Conservation (phyloP, 1,140 invertebrate genomes). For the Stegodyphus mimosarum region DNA sequence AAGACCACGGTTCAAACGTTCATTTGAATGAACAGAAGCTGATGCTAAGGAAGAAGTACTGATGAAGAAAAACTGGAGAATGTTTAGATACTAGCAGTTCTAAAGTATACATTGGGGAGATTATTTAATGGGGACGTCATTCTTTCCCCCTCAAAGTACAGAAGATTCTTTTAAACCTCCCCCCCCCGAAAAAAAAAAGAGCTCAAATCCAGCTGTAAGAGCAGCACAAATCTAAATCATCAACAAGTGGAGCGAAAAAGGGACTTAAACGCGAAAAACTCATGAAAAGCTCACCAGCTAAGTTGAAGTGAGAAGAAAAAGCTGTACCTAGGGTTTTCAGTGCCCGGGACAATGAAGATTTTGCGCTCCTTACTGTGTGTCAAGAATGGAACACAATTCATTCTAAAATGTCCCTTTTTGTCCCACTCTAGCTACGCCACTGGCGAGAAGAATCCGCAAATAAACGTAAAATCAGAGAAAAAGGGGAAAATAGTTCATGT, state of each 20-base stretch:
- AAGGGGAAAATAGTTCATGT: not conserved
- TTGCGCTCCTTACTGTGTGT: too few species aligned
- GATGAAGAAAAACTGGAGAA: too few species aligned
- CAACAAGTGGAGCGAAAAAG: not conserved
- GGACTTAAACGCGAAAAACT: not conserved
- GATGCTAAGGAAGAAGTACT: too few species aligned
- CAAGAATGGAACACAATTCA: too few species aligned
- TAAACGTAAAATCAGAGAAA: not conserved
- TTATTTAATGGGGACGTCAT: not conserved
- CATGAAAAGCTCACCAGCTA: not conserved
- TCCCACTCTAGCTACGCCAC: too few species aligned
- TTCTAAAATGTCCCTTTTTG: too few species aligned
- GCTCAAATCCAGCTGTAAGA: not conserved
- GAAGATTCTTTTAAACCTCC: not conserved
- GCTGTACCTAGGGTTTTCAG: too few species aligned
- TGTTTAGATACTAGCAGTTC: not conserved
- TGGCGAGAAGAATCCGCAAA: not conserved
- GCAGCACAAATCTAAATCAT: not conserved
- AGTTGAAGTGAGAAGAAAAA: too few species aligned
- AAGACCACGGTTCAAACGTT: not conserved
- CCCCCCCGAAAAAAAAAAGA: not conserved
- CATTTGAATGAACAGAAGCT: too few species aligned
- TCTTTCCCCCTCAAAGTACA: not conserved
- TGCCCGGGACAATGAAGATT: too few species aligned
- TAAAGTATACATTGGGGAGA: not conserved